Base-by-base conservation (phyloP, 2,888 invertebrate species). In the Hemaris fuciformis region DNA sequence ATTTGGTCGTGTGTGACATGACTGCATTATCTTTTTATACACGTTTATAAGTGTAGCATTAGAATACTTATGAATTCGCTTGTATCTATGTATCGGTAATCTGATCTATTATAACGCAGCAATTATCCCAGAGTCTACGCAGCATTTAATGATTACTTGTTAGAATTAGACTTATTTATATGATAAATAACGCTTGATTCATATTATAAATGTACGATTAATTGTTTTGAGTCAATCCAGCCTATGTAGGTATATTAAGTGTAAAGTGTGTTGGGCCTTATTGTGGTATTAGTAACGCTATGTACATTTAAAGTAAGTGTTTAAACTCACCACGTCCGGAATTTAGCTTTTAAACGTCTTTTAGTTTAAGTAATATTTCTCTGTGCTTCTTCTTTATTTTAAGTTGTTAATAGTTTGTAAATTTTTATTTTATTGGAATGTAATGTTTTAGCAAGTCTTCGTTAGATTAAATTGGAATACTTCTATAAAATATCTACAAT, bases 301-400 rank as follows among this genome's bases (percentile, higher is more conserved):
- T 65, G 57, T 61, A 45, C 66, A 61, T 62, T 57, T 64, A 59
- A 60, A 61, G 62, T 53, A 60, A 87, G 89, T 89, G 88, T 64
- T 83, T 76, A 91, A 91, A 82, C 90, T 89, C 89, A 91, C 91
- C 91, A 91, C 90, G 91, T 91, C 82, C 91, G 80, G 80, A 69
- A 57, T 60, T 64, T 69, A 66, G 59, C 63, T 62, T 69, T 34
- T 63, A 65, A 64, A 60, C 10, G 25, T 59, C 45, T 57, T 60
- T 57, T 62, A 62, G 42, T 25, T n/a, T 59, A 8, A 38, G 15
- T 64, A 61, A 48, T 60, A 61, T 65, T 38, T 18, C 23, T 20
- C 15, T 41, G 13, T 34, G 10, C 18, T 53, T 31, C 18, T n/a
- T n/a, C n/a, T 27, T 8, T 38, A 38, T 13, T 57, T 57, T 57